Conservation (phyloP, 2,888 invertebrate species). For the Cylindroiulus punctatus region DNA sequence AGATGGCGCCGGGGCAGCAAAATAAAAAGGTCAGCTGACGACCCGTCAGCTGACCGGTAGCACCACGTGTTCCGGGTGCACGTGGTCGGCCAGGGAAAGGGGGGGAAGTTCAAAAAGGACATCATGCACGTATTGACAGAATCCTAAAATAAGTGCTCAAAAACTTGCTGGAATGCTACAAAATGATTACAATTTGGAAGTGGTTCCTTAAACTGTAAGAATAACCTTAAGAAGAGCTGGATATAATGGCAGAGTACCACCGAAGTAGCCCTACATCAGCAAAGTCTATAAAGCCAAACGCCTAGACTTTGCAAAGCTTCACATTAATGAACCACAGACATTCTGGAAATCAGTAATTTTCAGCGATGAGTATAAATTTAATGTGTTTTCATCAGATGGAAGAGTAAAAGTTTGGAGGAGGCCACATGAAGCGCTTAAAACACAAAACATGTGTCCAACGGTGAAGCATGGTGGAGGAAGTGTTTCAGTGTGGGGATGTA, state of each 20-base stretch:
- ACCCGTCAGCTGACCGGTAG: too few species aligned
- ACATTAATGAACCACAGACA: slow-evolving; percentile 10
- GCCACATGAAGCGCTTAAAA: background rate
- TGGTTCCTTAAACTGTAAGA: slow-evolving; percentile 3
- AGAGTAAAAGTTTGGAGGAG: background rate
- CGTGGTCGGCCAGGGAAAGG: too few species aligned
- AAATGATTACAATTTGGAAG: background rate
- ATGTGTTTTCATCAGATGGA: slow-evolving; percentile 28
- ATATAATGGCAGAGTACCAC: slow-evolving; percentile 5
- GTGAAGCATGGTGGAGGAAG: slow-evolving; percentile 11
- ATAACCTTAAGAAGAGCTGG: background rate
- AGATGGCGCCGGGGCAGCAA: too few species aligned
- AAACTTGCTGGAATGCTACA: slow-evolving; percentile 29
- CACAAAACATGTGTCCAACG: background rate
- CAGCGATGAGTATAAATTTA: slow-evolving; percentile 39
- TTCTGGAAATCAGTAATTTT: slow-evolving; percentile 23
- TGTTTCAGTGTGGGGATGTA: slow-evolving; percentile 40
- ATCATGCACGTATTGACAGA: too few species aligned
- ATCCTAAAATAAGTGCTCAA: slow-evolving; percentile 35
- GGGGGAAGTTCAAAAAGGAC: too few species aligned
- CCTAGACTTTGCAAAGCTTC: slow-evolving; percentile 12
- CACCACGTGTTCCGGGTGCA: too few species aligned
- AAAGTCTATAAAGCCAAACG: slow-evolving; percentile 28
- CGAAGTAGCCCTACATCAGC: slow-evolving; percentile 14
- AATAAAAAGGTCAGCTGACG: too few species aligned